These are phyloP conservation scores for Ophion slaviceki DNA, from an alignment of 2,888 invertebrate species.

Conservation along the genomic window DNA sequence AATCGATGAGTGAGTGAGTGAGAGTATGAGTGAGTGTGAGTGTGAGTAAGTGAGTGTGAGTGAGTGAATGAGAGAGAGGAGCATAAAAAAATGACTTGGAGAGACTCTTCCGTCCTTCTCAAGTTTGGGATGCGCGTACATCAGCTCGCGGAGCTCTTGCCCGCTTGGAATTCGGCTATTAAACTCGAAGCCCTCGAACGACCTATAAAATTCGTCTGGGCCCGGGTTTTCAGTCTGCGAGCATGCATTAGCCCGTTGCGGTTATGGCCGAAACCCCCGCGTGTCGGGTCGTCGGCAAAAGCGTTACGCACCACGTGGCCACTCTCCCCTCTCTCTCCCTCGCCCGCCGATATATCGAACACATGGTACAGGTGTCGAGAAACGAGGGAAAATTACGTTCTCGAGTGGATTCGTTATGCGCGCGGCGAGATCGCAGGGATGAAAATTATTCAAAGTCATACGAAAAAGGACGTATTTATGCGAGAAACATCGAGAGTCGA, in stretches of 20 bases:
- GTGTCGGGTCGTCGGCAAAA: slow-evolving; percentile 28
- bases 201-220: slow-evolving; percentile 83
- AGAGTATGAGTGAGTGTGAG: background rate
- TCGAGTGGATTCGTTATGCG: background rate
- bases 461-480: background rate
- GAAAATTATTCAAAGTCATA: slow-evolving; percentile 18
- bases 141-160: slow-evolving; percentile 59
- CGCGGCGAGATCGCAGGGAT: slow-evolving; percentile 12
- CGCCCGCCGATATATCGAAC: slow-evolving; percentile 1
- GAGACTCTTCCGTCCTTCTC: slow-evolving; percentile 3
- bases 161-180: slow-evolving; percentile 81
- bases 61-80: background rate
- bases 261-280: slow-evolving; percentile 70
- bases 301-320: slow-evolving; percentile 46
- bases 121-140: slow-evolving; percentile 45
- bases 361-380: slow-evolving; percentile 44
- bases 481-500: slow-evolving; percentile 21
- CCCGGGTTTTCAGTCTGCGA: slow-evolving; percentile 78
- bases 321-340: background rate
- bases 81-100: background rate
- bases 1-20: background rate
- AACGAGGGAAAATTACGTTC: slow-evolving; percentile 1
- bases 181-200: slow-evolving; percentile 80
- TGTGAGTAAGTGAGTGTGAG: background rate
- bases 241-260: slow-evolving; percentile 79